A percentile compares a stretch with the other conserved stretches of the same genome.
Evolutionary conservation across 2,797 vertebrate genomes (phyloP).

Genomic region (Channallabes apus): DNA sequence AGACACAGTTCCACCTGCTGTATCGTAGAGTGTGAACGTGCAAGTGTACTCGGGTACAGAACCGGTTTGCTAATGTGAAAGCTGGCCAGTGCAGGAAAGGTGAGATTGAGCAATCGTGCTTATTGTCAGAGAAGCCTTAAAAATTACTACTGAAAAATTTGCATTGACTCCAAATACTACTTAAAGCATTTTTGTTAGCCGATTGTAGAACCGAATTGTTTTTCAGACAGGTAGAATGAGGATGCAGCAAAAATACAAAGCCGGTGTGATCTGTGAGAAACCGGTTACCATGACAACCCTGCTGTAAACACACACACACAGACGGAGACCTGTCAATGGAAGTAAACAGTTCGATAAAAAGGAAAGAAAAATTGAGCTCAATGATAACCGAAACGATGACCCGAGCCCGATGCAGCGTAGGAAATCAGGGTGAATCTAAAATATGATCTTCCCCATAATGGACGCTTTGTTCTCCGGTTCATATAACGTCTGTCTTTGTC

Average conservation of each 20-base stretch:
- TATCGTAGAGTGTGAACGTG: too few species aligned
- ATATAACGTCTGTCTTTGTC: background rate
- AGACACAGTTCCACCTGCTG: too few species aligned
- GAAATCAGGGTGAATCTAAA: background rate
- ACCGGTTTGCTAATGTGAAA: too few species aligned
- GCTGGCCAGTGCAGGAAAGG: too few species aligned
- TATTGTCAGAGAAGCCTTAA: too few species aligned
- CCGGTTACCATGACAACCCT: background rate
- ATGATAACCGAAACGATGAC: background rate
- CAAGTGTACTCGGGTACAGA: too few species aligned
- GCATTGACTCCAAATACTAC: too few species aligned
- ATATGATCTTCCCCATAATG: background rate
- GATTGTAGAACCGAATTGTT: background rate
- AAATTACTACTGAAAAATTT: too few species aligned
- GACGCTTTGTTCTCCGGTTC: too few species aligned
- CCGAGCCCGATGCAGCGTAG: background rate
- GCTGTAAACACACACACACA: background rate
- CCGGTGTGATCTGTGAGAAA: background rate
- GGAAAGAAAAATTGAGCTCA: too few species aligned
- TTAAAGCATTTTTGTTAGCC: background rate
- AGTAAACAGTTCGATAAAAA: too few species aligned
- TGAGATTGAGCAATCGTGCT: too few species aligned
- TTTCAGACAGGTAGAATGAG: background rate
- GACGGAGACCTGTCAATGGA: background rate
- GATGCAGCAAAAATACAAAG: background rate